Base-by-base conservation (phyloP, 1,140 invertebrate genomes). In the Drosophila pectinifera region DNA sequence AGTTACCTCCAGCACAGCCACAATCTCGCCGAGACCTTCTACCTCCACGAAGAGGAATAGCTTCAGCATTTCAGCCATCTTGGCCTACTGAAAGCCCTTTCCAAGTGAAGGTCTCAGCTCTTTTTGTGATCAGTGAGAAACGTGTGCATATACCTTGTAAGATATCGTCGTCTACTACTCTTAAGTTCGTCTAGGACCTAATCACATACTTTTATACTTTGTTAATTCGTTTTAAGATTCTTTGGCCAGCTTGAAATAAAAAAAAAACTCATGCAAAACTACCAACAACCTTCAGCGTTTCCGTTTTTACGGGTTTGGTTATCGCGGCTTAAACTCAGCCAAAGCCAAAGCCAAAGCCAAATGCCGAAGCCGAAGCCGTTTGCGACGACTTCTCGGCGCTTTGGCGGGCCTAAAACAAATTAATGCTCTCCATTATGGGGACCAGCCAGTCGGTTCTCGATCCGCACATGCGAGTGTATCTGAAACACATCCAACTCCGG, bases 41-140 rank as follows among this genome's bases (percentile, higher is more conserved):
- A 78, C 86, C 11, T 78, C 73, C 11, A 73, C 68, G 16, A 91
- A 91, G 36, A 65, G 90, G 22, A 91, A 88, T 26, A 91, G 84
- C 56, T 91, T 91, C 49, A 91, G 90, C 54, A 91, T 91, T 55
- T 91, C 90, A 1, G 90, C 90, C n/a, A 91, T 91, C 63, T 73
- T 91, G 62, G 90, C 90, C 11, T 91, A 90, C 51, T 91, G 28
- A 78, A 49, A 2, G 3, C 8, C 5, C 16, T 18, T 31, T 16
- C 10, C 4, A 5, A 39, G 16, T 43, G 48, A 73, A 7, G 48
- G 67, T 36, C 28, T 18, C 53, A 24, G 20, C 51, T 34, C 64
- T 43, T 58, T 49, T 76, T 62, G 70, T 80, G 65, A 62, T 74
- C 77, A 77, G 84, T 89, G 84, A 89, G 86, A 65, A 69, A 65